Base-by-base conservation (phyloP, 2,888 invertebrate species). In the Augiades crinisus region DNA sequence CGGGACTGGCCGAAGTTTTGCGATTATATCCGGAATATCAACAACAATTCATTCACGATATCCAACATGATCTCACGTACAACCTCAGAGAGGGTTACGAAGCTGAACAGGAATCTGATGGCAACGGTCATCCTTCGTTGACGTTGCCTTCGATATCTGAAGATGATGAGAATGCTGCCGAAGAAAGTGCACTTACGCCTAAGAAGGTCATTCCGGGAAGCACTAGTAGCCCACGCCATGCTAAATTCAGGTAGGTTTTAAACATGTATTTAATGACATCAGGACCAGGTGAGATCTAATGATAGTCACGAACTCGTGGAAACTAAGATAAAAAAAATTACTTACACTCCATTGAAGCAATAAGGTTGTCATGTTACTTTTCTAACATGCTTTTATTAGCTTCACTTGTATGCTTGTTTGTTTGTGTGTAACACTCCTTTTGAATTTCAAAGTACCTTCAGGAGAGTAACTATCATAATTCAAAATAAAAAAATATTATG, bases 71-170 rank as follows among this genome's bases (percentile, higher is more conserved):
- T 78, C 92, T 98, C 50, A 98, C 98, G 0, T 98, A 96, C 83
- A 98, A 98, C 81, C 91, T 98, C 44, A 91, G 98, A 38, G 98
- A 98, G 76, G 98, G 98, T 3, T 97, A 97, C 72, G 97, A 97
- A 72, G 95, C 95, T 8, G 97, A 96, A 89, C 92, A 92, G 75
- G 95, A 94, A 68, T 94, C 93, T 0, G 95, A 95, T 54, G 92
- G 93, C 53, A 95, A 94, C 63, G 95, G 95, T 6, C 92, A 94
- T 46, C 95, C 96, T 1, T 94, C 96, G 1, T 83, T 97, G 59
- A 96, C 96, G 0, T 82, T 97, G 36, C 98, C 98, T 2, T 98
- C 98, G 27, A 98, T 98, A 73, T 97, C 97, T 54, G 98, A 98
- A 80, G 98, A 98, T 63, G 98, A 98, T 70, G 98, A 97, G 78